Conservation (phyloP, 2,888 invertebrate species). For the Aromia moschata region DNA sequence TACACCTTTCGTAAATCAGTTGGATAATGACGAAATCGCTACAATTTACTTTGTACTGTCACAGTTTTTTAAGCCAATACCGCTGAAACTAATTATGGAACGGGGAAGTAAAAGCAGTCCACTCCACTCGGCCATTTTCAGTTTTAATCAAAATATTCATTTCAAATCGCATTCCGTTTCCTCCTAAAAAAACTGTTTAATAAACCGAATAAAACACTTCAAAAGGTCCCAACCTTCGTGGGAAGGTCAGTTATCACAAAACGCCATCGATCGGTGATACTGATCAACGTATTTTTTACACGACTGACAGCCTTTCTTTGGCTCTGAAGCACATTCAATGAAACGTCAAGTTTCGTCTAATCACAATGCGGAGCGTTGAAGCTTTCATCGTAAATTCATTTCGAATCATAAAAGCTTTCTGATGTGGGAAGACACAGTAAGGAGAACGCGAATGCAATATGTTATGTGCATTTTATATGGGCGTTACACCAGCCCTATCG, state of each 20-base stretch:
- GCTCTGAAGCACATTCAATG: background rate
- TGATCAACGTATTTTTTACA: background rate
- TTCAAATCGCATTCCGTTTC: too few relatives aligned
- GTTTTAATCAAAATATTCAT: too few relatives aligned
- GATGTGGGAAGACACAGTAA: slow-evolving; percentile 1
- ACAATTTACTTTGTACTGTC: too few relatives aligned
- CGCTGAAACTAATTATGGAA: too few relatives aligned
- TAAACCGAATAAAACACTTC: too few relatives aligned
- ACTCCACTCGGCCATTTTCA: too few relatives aligned
- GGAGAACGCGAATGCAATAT: background rate
- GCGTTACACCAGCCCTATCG: slow-evolving; percentile 5
- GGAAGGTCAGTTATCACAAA: background rate
- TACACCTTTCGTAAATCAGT: too few relatives aligned
- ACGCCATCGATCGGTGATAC: background rate
- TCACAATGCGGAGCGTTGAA: background rate
- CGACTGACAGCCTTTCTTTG: background rate
- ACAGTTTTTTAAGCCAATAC: too few relatives aligned
- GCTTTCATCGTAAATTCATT: background rate
- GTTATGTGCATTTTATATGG: background rate
- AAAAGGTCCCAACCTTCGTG: background rate
- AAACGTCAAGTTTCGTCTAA: background rate
- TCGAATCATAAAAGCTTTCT: background rate
- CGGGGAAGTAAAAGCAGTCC: too few relatives aligned
- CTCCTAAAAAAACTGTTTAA: too few relatives aligned
- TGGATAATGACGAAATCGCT: too few relatives aligned